Percentiles rank a stretch among this genome's conserved stretches.
These are phyloP conservation scores for Anser brachyrhynchus DNA, from an alignment of 2,113 vertebrate species.

Conservation along the genomic window DNA sequence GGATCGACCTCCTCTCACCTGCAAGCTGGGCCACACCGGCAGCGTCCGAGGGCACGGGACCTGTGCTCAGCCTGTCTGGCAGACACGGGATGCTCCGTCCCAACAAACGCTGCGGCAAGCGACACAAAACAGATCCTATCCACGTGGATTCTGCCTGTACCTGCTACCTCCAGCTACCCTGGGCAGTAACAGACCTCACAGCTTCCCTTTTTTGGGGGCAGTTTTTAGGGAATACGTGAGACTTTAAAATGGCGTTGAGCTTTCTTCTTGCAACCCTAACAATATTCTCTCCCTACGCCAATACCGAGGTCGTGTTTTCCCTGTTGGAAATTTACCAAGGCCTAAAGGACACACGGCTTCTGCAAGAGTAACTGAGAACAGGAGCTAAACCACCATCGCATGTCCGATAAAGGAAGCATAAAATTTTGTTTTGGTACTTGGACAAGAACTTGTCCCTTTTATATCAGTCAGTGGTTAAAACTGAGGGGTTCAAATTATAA, in stretches of 20 bases:
- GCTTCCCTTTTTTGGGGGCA: neutral
- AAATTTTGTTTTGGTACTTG: neutral
- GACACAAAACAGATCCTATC: neutral
- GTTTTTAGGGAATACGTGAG: neutral
- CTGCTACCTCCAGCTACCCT: neutral
- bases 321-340: neutral
- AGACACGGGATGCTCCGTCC: neutral
- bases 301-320: neutral
- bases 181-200: fast-evolving
- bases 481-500: neutral
- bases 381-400: neutral
- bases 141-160: neutral
- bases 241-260: neutral
- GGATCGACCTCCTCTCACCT: neutral
- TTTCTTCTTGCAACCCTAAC: neutral
- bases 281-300: neutral
- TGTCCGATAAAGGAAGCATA: neutral
- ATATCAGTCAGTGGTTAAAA: neutral
- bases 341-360: neutral
- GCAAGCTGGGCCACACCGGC: fast-evolving
- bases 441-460: neutral
- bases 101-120: neutral
- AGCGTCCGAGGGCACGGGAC: neutral
- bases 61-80: neutral
- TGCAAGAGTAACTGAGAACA: neutral